Conservation (phyloP, 1,140 invertebrate genomes). For the Neodiprion fabricii region DNA sequence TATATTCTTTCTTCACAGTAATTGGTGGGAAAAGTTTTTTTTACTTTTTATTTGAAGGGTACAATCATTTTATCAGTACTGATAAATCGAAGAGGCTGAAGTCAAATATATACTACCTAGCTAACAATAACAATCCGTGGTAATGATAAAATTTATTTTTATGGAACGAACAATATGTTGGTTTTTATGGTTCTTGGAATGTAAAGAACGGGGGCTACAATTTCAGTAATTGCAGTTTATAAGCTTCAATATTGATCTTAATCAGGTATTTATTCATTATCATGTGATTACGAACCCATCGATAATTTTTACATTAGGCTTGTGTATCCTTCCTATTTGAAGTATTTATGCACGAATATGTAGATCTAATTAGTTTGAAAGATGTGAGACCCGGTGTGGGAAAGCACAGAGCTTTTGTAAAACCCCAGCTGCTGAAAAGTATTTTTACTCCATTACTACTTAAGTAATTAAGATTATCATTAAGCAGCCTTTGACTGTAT, state of each 20-base stretch:
- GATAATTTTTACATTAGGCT: neutral
- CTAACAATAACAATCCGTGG: neutral
- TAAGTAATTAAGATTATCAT: conserved; percentile 4
- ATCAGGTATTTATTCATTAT: neutral
- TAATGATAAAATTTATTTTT: neutral
- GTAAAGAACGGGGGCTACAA: neutral
- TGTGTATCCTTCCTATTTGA: neutral
- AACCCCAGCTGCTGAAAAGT: neutral
- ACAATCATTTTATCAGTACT: no score
- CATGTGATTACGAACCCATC: neutral
- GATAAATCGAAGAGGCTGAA: no score
- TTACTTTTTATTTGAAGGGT: no score
- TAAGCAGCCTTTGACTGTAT: neutral
- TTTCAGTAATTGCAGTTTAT: no score
- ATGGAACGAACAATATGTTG: neutral
- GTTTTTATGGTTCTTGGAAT: neutral
- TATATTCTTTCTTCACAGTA: no score
- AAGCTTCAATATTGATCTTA: neutral
- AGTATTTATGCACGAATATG: no score
- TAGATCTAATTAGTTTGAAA: neutral
- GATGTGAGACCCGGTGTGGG: neutral
- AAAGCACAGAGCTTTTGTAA: neutral
- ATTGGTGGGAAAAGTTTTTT: no score
- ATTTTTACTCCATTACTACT: conserved; percentile 6
- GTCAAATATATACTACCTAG: no score